Evolutionary conservation across 2,797 vertebrate genomes (phyloP).

Genomic region (Syndactyla subalaris): DNA sequence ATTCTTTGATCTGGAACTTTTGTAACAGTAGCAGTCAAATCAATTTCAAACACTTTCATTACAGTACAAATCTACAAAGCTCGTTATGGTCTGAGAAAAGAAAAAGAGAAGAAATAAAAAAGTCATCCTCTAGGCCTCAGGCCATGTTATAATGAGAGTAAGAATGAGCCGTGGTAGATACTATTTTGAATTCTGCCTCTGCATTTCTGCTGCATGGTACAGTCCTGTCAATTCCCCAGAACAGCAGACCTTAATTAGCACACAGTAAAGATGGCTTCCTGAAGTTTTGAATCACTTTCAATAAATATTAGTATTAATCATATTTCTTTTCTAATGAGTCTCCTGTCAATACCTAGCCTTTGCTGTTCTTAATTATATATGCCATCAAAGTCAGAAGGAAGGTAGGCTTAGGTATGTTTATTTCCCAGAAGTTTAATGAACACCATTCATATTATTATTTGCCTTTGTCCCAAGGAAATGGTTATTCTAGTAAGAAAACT

Average conservation of each 20-base stretch:
- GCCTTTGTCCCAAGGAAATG: background rate
- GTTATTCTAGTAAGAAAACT: background rate
- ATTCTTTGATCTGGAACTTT: constrained; percentile 71
- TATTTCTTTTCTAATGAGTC: background rate
- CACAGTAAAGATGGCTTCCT: constrained; percentile 28
- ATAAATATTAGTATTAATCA: constrained; percentile 29
- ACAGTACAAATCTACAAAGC: constrained; percentile 64
- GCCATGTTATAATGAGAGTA: constrained; percentile 75
- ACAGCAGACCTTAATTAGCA: constrained; percentile 22
- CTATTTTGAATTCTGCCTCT: background rate
- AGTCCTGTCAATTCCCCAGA: constrained; percentile 4
- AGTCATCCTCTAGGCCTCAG: constrained; percentile 59
- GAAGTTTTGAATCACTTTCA: constrained; percentile 33
- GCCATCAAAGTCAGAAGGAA: background rate
- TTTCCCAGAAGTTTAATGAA: background rate
- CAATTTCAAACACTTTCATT: constrained; percentile 75
- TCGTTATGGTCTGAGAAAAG: constrained; percentile 30
- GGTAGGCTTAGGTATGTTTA: background rate
- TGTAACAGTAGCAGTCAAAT: constrained; percentile 69
- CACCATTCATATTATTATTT: background rate
- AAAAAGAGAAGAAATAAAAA: background rate
- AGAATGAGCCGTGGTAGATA: background rate
- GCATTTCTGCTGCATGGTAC: background rate
- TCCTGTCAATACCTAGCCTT: background rate
- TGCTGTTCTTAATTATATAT: background rate